Conservation (phyloP, 2,113 vertebrate species). For the Sula dactylatra region DNA sequence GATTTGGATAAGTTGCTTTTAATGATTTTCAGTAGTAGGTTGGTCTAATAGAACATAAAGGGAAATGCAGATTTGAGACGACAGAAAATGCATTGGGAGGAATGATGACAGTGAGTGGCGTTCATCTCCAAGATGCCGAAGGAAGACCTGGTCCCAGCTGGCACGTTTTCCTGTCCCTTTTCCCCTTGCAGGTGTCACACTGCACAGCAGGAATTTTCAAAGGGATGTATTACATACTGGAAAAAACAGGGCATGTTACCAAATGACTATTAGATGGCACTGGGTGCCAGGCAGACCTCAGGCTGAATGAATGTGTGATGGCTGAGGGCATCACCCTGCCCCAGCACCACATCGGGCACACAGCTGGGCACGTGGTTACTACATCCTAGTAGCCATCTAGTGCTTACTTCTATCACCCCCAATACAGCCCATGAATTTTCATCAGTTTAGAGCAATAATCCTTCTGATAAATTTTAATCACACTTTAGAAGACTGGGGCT, state of each 20-base stretch:
- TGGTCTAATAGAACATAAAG: not conserved
- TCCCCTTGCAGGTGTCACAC: not conserved
- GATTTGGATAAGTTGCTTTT: conserved; percentile 7
- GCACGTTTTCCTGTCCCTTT: not conserved
- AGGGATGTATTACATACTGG: not conserved
- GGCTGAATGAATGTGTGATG: not conserved
- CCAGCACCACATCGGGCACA: not conserved
- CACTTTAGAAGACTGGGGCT: not conserved
- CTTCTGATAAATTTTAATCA: not conserved
- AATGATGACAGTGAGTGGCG: not conserved
- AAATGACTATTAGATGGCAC: not conserved
- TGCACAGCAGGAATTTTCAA: not conserved
- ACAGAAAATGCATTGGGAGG: rapidly evolving
- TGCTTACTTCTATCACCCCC: not conserved
- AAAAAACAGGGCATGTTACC: rapidly evolving
- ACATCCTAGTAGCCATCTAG: no score
- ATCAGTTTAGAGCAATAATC: not conserved
- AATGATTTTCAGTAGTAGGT: not conserved
- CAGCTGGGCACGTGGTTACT: not conserved
- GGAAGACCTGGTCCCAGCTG: not conserved
- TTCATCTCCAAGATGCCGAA: not conserved
- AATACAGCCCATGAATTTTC: not conserved
- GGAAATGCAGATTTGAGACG: not conserved
- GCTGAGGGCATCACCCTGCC: not conserved
- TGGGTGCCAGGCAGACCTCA: not conserved